Evolutionary conservation across 2,113 vertebrate genomes (phyloP).

Genomic region (Megaleporinus macrocephalus): DNA sequence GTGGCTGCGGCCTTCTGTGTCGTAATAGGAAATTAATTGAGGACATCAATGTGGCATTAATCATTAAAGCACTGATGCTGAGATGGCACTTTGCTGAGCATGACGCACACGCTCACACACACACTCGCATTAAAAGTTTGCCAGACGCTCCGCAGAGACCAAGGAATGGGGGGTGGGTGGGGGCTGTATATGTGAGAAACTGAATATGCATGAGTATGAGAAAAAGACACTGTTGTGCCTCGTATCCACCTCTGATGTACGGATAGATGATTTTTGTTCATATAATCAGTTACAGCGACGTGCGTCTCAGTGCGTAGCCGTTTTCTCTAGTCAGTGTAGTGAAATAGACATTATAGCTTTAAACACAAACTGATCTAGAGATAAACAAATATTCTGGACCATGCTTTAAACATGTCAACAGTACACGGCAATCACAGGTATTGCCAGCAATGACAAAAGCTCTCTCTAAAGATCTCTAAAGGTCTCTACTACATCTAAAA

Average conservation of each 20-base stretch:
- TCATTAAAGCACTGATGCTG: slow-evolving; percentile 58
- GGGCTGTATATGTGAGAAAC: slow-evolving; percentile 19
- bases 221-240: background rate
- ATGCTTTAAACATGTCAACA: background rate
- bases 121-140: slow-evolving; percentile 47
- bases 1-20: slow-evolving; percentile 43
- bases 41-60: slow-evolving; percentile 62
- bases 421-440: background rate
- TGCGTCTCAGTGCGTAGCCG: background rate
- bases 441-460: background rate
- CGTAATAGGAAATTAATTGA: slow-evolving; percentile 60
- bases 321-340: background rate
- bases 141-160: slow-evolving; percentile 43
- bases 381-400: background rate
- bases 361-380: background rate
- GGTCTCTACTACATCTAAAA: no score
- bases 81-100: slow-evolving; percentile 51
- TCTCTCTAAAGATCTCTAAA: no score
- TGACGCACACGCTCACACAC: slow-evolving; percentile 6
- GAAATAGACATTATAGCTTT: background rate
- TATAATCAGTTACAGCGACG: slow-evolving; percentile 19
- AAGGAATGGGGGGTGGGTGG: slow-evolving; percentile 37
- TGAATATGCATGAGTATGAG: background rate
- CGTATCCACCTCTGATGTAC: background rate
- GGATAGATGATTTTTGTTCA: background rate